Evolutionary conservation across 2,888 invertebrate genomes (phyloP), one percentile per base, ranked within the genome.

Genomic region (Mactromeris polynyma): DNA sequence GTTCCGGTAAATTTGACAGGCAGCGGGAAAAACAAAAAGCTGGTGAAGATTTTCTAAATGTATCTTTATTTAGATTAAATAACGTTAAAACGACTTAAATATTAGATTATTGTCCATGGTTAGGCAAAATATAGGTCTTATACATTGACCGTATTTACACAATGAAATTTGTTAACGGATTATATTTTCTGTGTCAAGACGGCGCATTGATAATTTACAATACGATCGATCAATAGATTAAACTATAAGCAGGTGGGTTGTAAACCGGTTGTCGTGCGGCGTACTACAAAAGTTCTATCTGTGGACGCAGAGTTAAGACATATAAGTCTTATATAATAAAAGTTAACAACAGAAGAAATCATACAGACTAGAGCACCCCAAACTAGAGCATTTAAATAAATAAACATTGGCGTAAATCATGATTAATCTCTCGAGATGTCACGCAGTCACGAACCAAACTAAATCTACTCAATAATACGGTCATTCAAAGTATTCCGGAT

Each of bases 1-100:
- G 86, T 91, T 89, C 89, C 90, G 87, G 83, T 78, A 58, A 26
- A 73, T 36, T 73, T 88, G 86, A 89, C 85, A 82, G 40, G 51
- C 46, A 40, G 90, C 90, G 90, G 88, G 90, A 87, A 90, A 90
- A 81, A 78, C 33, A 73, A 73, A 73, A 33, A 36, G 17, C 4
- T 19, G 11, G 4, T 73, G 17, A 33, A 73, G n/a, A 73, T 73
- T 19, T 73, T 36, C n/a, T 36, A 64, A 73, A 17, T 36, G n/a
- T 33, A 33, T 73, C 33, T 19, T 14, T 36, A 58, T 11, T 73
- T 33, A 33, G 4, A 33, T 73, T 19, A 33, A 36, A 73, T 33
- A 17, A 36, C n/a, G 1, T 17, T 2, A 6, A 33, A 73, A 73
- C 26, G 33, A 73, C 14, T 17, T 36, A 33, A 73, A 36, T 73